Percentiles rank a stretch among this genome's conserved stretches.
Conservation (phyloP, 2,113 vertebrate genomes). For the Psammodynastes pulverulentus region DNA sequence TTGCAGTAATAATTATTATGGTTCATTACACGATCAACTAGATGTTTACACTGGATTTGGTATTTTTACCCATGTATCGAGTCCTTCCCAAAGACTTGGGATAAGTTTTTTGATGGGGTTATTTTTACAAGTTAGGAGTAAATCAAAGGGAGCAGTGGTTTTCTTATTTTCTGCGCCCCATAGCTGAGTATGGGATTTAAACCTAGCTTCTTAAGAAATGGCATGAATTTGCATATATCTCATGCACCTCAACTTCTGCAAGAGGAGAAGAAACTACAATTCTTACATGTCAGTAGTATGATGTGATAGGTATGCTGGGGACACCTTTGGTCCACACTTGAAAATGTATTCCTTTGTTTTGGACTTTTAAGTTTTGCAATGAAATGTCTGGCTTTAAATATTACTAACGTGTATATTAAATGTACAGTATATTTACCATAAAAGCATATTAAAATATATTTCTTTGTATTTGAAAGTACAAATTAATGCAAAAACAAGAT, state of each 20-base stretch:
- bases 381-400: neutral
- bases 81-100: neutral
- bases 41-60: neutral
- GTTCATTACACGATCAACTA: neutral
- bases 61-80: neutral
- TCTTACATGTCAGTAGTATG: neutral
- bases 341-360: neutral
- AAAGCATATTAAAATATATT: neutral
- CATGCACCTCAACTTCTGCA: neutral
- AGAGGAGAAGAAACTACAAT: neutral
- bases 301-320: neutral
- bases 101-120: neutral
- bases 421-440: neutral
- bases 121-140: neutral
- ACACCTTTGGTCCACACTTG: neutral
- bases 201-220: neutral
- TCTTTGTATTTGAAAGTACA: neutral
- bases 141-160: neutral
- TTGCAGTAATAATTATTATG: neutral
- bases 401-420: neutral
- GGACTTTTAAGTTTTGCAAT: neutral
- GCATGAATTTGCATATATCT: neutral
- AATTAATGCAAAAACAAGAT: neutral
- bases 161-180: neutral
- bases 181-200: neutral